phyloP scores from a whole-genome alignment of 2,888 invertebrate species.

The Fragum sueziense region DNA sequence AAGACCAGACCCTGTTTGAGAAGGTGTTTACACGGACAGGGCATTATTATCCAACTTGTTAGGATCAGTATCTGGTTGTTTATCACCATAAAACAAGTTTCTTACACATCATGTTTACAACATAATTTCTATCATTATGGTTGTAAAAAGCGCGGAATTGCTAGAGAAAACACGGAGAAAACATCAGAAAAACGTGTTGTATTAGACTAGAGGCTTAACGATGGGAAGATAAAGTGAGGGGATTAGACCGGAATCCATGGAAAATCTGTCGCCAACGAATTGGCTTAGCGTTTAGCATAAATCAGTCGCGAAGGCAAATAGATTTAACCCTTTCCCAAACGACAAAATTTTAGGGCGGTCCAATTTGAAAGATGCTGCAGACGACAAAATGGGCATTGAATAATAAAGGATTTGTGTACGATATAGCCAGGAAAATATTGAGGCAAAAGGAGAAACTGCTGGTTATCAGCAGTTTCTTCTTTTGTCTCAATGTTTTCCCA shows the following conservation, averaged over 20 bases:
- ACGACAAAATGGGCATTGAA: too few relatives aligned
- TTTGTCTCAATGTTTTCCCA: too few relatives aligned
- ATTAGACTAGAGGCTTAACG: constrained; percentile 35
- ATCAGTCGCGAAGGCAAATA: constrained; percentile 1
- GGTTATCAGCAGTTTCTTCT: too few relatives aligned
- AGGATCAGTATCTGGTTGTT: too few relatives aligned
- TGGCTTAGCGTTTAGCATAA: constrained; percentile 21
- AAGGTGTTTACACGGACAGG: too few relatives aligned
- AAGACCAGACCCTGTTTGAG: too few relatives aligned
- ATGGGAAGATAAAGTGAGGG: constrained; percentile 37
- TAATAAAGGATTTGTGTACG: too few relatives aligned
- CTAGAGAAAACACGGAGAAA: constrained; percentile 11
- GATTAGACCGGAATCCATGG: constrained; percentile 33
- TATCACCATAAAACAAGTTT: neutral
- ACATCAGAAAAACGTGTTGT: constrained; percentile 52
- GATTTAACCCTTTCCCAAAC: neutral
- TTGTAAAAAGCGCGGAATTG: neutral
- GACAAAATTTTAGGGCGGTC: too few relatives aligned
- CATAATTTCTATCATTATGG: neutral
- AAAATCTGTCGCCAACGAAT: constrained; percentile 42
- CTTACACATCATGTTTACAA: neutral
- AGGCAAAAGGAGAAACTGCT: too few relatives aligned
- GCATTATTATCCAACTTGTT: too few relatives aligned
- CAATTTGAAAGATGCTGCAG: too few relatives aligned
- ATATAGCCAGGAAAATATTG: too few relatives aligned